A percentile compares a stretch with the other conserved stretches of the same genome.
Conservation (phyloP, 2,797 vertebrate genomes). For the Notamacropus eugenii region DNA sequence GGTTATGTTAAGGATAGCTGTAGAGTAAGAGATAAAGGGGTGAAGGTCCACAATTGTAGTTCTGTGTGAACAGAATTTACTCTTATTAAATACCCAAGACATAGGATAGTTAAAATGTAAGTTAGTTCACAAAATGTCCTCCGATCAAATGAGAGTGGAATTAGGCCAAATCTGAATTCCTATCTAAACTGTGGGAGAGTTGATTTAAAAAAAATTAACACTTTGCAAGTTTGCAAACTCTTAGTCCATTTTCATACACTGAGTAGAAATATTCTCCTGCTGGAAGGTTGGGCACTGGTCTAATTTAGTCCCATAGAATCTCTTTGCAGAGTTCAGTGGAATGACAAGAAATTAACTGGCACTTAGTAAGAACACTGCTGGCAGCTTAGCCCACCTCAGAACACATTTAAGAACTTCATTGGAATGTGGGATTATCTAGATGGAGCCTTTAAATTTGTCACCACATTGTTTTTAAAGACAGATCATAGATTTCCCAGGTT, state of each 20-base stretch:
- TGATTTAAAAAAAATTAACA: neutral
- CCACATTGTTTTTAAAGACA: constrained; percentile 42
- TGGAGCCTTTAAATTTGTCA: constrained; percentile 16
- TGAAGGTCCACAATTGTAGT: neutral
- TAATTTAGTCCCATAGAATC: constrained; percentile 11
- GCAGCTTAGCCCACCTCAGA: constrained; percentile 26
- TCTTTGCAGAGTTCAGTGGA: constrained; percentile 35
- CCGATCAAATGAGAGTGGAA: neutral
- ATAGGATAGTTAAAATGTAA: constrained; percentile 8
- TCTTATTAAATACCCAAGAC: neutral
- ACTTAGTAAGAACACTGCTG: constrained; percentile 22
- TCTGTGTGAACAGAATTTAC: neutral
- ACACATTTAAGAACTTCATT: constrained; percentile 45
- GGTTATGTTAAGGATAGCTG: neutral
- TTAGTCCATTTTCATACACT: neutral
- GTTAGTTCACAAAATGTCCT: neutral
- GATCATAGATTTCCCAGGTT: constrained; percentile 44
- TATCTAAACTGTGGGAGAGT: neutral
- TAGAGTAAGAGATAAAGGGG: neutral
- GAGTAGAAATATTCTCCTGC: neutral
- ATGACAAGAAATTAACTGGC: constrained; percentile 31
- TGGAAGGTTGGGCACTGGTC: neutral
- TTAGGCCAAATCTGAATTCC: neutral
- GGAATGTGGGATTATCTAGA: constrained; percentile 27
- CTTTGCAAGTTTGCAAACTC: neutral